These are phyloP conservation scores for Chrysocyon brachyurus DNA, from an alignment of 2,797 vertebrate species.

Conservation along the genomic window DNA sequence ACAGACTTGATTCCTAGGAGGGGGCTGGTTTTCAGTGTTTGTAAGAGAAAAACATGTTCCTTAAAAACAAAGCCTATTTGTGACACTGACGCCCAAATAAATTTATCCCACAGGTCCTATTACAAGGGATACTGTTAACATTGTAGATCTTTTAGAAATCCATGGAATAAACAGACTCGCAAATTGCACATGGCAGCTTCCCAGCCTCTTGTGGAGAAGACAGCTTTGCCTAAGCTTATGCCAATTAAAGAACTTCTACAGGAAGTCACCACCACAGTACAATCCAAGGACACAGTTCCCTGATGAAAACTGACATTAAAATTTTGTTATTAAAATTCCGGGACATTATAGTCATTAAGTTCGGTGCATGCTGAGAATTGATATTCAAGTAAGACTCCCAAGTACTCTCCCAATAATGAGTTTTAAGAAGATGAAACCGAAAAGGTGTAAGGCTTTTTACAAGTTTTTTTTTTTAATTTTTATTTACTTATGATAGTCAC, in stretches of 20 bases:
- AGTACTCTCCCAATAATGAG: slow-evolving; percentile 43
- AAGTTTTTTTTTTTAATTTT: neutral
- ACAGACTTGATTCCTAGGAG: neutral
- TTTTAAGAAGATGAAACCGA: slow-evolving; percentile 55
- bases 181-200: neutral
- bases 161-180: neutral
- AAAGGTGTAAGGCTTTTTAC: slow-evolving; percentile 16
- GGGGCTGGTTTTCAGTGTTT: neutral
- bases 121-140: neutral
- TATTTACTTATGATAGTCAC: too few species aligned
- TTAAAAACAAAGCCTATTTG: neutral
- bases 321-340: slow-evolving; percentile 60
- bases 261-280: neutral
- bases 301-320: slow-evolving; percentile 37
- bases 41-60: neutral
- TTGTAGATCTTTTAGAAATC: slow-evolving; percentile 37
- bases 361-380: slow-evolving; percentile 24
- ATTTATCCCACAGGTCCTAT: neutral
- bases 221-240: neutral
- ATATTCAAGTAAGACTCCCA: slow-evolving; percentile 51
- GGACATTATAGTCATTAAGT: slow-evolving; percentile 43
- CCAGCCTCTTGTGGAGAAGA: neutral
- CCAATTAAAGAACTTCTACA: slow-evolving; percentile 25
- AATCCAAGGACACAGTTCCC: slow-evolving; percentile 19
- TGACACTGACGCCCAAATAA: slow-evolving; percentile 19